Evolutionary conservation across 2,888 invertebrate genomes (phyloP).

Genomic region (Erannis defoliaria): DNA sequence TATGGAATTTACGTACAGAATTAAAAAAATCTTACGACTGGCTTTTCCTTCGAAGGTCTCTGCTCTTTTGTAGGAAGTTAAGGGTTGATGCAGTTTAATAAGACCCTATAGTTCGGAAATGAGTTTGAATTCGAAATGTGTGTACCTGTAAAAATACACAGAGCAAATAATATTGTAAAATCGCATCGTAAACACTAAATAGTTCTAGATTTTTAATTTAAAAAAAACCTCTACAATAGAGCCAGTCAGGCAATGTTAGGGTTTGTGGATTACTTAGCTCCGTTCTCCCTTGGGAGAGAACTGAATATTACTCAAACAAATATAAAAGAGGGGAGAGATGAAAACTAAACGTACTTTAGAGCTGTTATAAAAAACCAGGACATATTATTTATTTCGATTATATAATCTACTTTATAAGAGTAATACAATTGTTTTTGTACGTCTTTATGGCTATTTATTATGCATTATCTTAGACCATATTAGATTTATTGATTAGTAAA

Average conservation of each 20-base stretch:
- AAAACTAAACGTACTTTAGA: constrained; percentile 8
- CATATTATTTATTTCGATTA: not conserved
- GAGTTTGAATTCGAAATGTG: too few species aligned
- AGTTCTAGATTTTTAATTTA: constrained; percentile 17
- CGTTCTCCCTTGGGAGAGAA: constrained; percentile 4
- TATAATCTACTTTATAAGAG: not conserved
- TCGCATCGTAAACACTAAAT: constrained; percentile 18
- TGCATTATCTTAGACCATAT: too few species aligned
- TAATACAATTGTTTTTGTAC: too few species aligned
- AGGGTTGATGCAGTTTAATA: too few species aligned
- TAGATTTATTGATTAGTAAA: too few species aligned
- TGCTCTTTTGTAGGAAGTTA: too few species aligned
- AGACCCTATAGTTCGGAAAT: too few species aligned
- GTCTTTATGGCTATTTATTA: too few species aligned
- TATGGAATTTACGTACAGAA: too few species aligned
- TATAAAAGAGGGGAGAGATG: not conserved
- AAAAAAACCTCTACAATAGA: constrained; percentile 13
- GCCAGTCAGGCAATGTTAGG: constrained; percentile 18
- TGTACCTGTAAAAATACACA: too few species aligned
- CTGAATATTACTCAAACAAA: constrained; percentile 23
- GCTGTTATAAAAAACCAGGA: not conserved
- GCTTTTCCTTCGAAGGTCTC: too few species aligned
- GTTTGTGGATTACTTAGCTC: constrained; percentile 26
- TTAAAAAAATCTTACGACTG: too few species aligned
- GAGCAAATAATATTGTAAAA: not conserved